Base-by-base conservation (phyloP, 2,797 vertebrate genomes). In the Poeciliopsis paucimaculata region DNA sequence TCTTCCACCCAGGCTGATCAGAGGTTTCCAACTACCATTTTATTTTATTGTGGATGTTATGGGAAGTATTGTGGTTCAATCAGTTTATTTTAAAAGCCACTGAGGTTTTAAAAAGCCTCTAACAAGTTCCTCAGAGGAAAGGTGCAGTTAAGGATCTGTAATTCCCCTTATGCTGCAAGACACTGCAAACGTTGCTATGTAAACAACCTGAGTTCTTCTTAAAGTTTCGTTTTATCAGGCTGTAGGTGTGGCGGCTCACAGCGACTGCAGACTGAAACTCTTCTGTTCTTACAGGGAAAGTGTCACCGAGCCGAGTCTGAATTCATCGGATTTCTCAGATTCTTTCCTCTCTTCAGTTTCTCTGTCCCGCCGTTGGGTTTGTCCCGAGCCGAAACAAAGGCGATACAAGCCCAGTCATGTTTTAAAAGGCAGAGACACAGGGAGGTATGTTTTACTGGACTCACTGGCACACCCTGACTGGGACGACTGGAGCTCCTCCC, bases 401-500 rank as follows among this genome's bases (percentile, higher is more conserved):
- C 72, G 79, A 28, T 45, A 84, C 94, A 91, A 90, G 94, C 74
- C 85, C 1, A 3, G 76, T 93, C 95, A 88, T 83, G 94, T 86
- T 87, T 85, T 36, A 82, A 57, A 53, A 82, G 72, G 72, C 49
- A 86, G 73, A 88, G 81, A 89, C 79, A 57, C 36, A 86, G 72
- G 73, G 77, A 83, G 81, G 87, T 82, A 88, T 86, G 86, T 90
- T 87, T 78, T 73, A 81, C 72, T 89, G 82, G 86, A 82, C 79
- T 86, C 80, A 1, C 51, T 46, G 84, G 87, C 90, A 89, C 88
- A 84, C 90, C 89, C 89, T 80, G 62, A 70, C 49, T 57, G 53
- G 18, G 76, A 43, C 47, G 39, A 47, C 72, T 12, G 70, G 20
- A 77, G 49, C 49, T 73, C 60, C 57, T 2, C 72, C 57, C 11